Evolutionary conservation across 2,888 invertebrate genomes (phyloP), one percentile per base, ranked within the genome.

Genomic region (Apamea monoglypha): DNA sequence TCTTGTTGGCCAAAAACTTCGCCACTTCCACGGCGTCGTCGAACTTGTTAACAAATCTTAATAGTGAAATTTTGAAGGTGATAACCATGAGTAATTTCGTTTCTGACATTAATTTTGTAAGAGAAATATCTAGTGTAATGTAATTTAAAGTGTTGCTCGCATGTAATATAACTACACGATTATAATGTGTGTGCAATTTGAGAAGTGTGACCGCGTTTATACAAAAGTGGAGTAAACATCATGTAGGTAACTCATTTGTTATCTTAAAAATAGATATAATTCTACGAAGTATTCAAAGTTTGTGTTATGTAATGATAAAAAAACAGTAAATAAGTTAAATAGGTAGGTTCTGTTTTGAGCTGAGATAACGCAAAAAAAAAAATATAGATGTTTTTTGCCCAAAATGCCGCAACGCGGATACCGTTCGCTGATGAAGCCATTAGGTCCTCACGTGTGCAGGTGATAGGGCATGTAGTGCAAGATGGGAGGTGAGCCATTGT

Each of bases 201-300:
- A 66, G 67, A 75, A 82, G 29, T 47, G 53, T 82, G 73, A 72
- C 87, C 71, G 71, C 83, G 36, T 74, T 86, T 71, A 67, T 29
- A 76, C 83, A 83, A 74, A 72, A 16, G 32, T 21, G 21, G 14
- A 29, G 66, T 40, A 61, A 67, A 70, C 36, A 83, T 75, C 53
- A 73, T 76, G 86, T 61, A 73, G 73, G 86, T 61, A 82, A 86
- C 82, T 53, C 14, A 81, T 56, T 76, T 82, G 47, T 76, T 83
- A 76, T 83, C 83, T 67, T 29, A 64, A 40, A 50, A 69, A 61
- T 56, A 73, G 21, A 36, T 74, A 56, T 44, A 14, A 36, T 56
- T 78, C 59, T 78, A n/a, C 44, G 25, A 36, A 59, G 32, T 64
- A 53, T 12, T 1, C 1, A 47, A 67, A 29, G 70, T 83, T 83